Evolutionary conservation across 2,797 vertebrate species (phyloP).

Genomic region (Leptatherina wallacei): DNA sequence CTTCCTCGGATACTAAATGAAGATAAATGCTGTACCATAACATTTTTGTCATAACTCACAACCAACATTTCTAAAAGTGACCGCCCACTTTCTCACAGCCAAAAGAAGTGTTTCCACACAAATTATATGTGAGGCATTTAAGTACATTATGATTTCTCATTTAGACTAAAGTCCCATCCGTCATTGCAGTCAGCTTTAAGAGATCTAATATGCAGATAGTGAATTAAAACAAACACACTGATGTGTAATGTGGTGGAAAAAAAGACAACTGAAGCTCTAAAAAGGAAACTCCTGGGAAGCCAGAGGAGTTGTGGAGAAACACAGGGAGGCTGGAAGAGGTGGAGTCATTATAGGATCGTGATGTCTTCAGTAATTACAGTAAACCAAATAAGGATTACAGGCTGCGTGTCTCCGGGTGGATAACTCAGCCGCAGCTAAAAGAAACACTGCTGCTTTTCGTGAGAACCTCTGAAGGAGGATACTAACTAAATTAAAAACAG

Average conservation of each 20-base stretch:
- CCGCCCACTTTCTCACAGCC: slow-evolving; percentile 16
- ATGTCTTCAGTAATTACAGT: slow-evolving; percentile 74
- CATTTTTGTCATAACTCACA: not conserved
- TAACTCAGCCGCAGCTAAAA: slow-evolving; percentile 32
- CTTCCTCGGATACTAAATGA: slow-evolving; percentile 1
- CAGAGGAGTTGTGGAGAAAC: slow-evolving; percentile 5
- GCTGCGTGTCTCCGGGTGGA: slow-evolving; percentile 6
- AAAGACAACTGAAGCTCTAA: not conserved
- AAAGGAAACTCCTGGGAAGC: not conserved
- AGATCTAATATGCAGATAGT: slow-evolving; percentile 4
- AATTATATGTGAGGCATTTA: slow-evolving; percentile 13
- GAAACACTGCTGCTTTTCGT: slow-evolving; percentile 14
- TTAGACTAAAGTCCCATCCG: not conserved
- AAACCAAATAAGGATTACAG: slow-evolving; percentile 68
- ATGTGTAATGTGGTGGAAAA: not conserved
- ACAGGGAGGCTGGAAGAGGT: slow-evolving; percentile 25
- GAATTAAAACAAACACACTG: not conserved
- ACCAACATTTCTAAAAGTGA: not conserved
- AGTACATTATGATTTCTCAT: not conserved
- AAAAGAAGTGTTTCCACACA: not conserved
- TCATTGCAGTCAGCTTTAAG: not conserved
- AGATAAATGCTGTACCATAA: not conserved
- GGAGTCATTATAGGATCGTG: slow-evolving; percentile 48
- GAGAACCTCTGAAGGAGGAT: slow-evolving; percentile 7
- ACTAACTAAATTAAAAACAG: not conserved